phyloP scores from a whole-genome alignment of 1,140 invertebrate species.

The Capitella teleta region DNA sequence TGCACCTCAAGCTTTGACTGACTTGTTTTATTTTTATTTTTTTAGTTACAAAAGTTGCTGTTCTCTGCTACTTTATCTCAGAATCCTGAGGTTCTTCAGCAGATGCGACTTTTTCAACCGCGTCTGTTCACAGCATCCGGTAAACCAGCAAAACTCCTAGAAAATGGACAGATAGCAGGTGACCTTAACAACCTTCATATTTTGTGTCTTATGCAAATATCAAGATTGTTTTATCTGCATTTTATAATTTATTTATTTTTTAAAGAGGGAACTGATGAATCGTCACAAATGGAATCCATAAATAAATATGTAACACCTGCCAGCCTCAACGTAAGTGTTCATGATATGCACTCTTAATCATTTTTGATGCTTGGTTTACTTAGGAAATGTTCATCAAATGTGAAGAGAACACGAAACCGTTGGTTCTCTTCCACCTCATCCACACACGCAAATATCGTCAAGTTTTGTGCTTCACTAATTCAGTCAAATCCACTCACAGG shows the following conservation, averaged over 20 bases:
- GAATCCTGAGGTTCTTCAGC: constrained; percentile 85
- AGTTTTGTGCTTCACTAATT: constrained; percentile 81
- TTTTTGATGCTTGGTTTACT: not conserved
- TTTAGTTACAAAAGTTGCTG: constrained; percentile 72
- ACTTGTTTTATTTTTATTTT: constrained; percentile 4
- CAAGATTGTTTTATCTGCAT: not conserved
- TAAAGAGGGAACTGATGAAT: not conserved
- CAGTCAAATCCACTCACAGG: constrained; percentile 61
- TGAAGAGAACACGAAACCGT: constrained; percentile 55
- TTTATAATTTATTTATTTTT: constrained; percentile 3
- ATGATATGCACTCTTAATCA: not conserved
- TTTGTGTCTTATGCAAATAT: not conserved
- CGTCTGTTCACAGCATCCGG: constrained; percentile 71
- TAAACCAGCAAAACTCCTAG: not conserved
- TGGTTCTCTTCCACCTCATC: constrained; percentile 65
- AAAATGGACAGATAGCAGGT: not conserved
- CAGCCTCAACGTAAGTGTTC: not conserved
- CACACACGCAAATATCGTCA: constrained; percentile 56
- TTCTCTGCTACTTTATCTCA: constrained; percentile 93
- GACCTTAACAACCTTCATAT: not conserved
- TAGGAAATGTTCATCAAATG: not conserved
- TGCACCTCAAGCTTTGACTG: too few species aligned
- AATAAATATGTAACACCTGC: not conserved
- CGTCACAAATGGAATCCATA: not conserved
- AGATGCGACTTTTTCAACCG: constrained; percentile 78